These are phyloP conservation scores for Romanomermis culicivorax DNA, from an alignment of 2,888 invertebrate species.

Conservation along the genomic window DNA sequence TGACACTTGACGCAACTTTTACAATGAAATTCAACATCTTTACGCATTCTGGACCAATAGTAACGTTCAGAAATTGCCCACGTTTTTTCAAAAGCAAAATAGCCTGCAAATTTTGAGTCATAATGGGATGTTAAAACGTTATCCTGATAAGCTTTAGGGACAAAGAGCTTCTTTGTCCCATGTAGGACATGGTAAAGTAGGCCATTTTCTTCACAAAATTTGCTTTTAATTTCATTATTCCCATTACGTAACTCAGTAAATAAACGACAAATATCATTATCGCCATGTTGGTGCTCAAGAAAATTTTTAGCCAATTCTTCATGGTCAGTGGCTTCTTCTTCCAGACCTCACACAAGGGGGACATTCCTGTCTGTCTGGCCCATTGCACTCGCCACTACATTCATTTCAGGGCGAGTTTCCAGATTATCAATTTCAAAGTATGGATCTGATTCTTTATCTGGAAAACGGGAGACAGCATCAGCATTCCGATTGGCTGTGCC, in stretches of 20 bases:
- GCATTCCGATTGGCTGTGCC: background rate
- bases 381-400: no score
- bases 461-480: slow-evolving; percentile 11
- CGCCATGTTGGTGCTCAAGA: background rate
- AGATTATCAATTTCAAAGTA: background rate
- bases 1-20: background rate
- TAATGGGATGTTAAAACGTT: background rate
- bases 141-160: background rate
- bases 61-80: background rate
- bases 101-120: background rate
- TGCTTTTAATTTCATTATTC: no score
- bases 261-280: background rate
- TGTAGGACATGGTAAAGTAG: no score
- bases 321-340: background rate
- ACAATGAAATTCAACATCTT: background rate
- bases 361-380: no score
- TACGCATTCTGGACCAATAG: background rate
- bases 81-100: background rate
- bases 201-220: background rate
- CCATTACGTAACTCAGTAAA: no score
- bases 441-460: background rate
- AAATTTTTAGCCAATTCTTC: background rate
- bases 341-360: background rate
- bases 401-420: background rate
- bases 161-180: background rate